Conservation (phyloP, 1,140 invertebrate species). For the Hylyphantes graminicola region DNA sequence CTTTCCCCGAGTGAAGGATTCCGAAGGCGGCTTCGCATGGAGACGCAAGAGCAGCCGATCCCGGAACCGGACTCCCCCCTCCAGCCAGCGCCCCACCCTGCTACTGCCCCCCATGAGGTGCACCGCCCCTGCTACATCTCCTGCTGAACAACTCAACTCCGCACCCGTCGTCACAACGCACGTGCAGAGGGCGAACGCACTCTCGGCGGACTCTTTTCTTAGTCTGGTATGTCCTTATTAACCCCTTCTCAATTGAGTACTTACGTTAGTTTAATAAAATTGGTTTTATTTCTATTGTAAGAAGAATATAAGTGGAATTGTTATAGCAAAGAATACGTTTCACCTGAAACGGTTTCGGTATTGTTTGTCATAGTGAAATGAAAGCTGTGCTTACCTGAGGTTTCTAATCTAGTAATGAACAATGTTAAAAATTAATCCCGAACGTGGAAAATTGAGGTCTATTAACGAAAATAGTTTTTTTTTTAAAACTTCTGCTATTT, state of each 20-base stretch:
- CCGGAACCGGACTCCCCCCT: slow-evolving; percentile 1
- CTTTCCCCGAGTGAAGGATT: slow-evolving; percentile 19
- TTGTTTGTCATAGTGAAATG: too few relatives aligned
- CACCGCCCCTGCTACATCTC: background rate
- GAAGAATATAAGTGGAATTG: background rate
- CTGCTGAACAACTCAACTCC: background rate
- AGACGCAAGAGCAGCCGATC: slow-evolving; percentile 22
- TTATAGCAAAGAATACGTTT: too few relatives aligned
- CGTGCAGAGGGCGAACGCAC: slow-evolving; percentile 8
- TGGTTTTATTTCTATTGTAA: background rate
- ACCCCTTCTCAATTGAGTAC: background rate
- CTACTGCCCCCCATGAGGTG: slow-evolving; percentile 39
- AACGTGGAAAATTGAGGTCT: too few relatives aligned
- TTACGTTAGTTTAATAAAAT: too few relatives aligned
- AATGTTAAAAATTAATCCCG: too few relatives aligned
- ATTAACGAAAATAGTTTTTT: too few relatives aligned
- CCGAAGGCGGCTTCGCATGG: slow-evolving; percentile 22
- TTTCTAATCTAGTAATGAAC: too few relatives aligned
- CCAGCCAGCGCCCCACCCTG: slow-evolving; percentile 19
- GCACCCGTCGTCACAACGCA: slow-evolving; percentile 31
- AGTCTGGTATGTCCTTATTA: slow-evolving; percentile 19
- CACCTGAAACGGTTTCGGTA: too few relatives aligned
- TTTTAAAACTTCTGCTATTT: too few relatives aligned
- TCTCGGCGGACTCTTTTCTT: background rate
- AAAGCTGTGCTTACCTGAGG: too few relatives aligned